Base-by-base conservation (phyloP, 2,113 vertebrate species). In the Aspiorhynchus laticeps region DNA sequence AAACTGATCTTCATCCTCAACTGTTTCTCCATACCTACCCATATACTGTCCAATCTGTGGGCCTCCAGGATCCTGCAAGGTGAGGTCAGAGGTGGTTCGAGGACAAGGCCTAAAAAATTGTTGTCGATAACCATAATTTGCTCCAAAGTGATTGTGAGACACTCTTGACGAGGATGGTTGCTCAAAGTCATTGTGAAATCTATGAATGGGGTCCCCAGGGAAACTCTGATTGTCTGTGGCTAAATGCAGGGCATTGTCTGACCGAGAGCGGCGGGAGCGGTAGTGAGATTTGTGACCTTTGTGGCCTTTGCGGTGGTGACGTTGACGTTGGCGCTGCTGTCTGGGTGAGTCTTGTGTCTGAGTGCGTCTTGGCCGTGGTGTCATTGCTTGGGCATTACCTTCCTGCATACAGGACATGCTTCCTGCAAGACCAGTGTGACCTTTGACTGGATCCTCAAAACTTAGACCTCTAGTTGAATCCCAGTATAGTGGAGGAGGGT, bases 181-280 rank as follows among this genome's bases (percentile, higher is more conserved):
- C 85, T 97, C 97, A 1, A 97, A 97, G 92, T 98, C 97, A 80
- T 98, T 97, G 78, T 97, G 93, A 86, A 97, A 95, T 21, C 96
- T 94, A 0, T 96, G 96, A 21, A 97, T 95, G 73, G 94, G 95
- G 88, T 98, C 97, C 88, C 96, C 95, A 38, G 96, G 89, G 61
- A 96, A 96, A 82, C 93, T 84, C 38, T 96, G 96, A 48, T 97
- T 95, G 84, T 98, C 97, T 0, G 97, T 96, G 77, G 96, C 96
- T 89, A 99, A 94, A 87, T 99, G 97, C 69, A 99, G 95, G 48
- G 98, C 98, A 0, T 99, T 99, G 90, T 99, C 98, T 0, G 98
- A 99, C 46, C 98, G 97, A 2, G 98, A 98, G 0, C 97, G 96
- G 0, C 97, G 95, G 0, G 97, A 98, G 7, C 97, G 95, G 76